Percentiles rank a stretch among this genome's conserved stretches.
phyloP scores from a whole-genome alignment of 2,888 invertebrate genomes.

The Limnephilus rhombicus region DNA sequence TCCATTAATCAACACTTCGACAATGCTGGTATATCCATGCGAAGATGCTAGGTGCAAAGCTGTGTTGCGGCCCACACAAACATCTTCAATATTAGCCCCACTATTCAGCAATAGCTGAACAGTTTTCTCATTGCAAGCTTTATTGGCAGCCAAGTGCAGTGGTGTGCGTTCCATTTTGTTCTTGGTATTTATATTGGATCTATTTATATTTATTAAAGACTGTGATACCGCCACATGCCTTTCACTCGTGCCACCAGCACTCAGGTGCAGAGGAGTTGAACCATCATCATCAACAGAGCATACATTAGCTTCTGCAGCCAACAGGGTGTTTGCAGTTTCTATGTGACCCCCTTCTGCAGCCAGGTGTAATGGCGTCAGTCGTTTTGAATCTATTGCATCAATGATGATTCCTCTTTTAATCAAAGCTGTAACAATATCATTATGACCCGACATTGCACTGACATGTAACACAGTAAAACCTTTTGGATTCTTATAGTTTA shows the following conservation, averaged over 20 bases:
- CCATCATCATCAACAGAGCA: neutral
- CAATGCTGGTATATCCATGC: neutral
- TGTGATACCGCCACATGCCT: neutral
- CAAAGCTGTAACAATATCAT: neutral
- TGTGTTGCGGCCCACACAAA: neutral
- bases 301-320: neutral
- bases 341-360: neutral
- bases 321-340: neutral
- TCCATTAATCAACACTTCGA: neutral
- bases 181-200: neutral
- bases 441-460: neutral
- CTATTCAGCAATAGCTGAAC: neutral
- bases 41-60: conserved; percentile 6
- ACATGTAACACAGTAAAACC: neutral
- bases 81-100: neutral
- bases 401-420: neutral
- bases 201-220: neutral
- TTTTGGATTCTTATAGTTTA: neutral
- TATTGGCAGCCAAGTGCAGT: neutral
- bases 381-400: neutral
- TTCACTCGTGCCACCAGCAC: neutral
- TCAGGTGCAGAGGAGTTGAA: conserved; percentile 13
- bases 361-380: neutral
- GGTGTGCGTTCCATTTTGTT: conserved; percentile 4
- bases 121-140: neutral